These are phyloP conservation scores for Pseudobourletiella spinata DNA, from an alignment of 1,140 invertebrate genomes.

Conservation along the genomic window DNA sequence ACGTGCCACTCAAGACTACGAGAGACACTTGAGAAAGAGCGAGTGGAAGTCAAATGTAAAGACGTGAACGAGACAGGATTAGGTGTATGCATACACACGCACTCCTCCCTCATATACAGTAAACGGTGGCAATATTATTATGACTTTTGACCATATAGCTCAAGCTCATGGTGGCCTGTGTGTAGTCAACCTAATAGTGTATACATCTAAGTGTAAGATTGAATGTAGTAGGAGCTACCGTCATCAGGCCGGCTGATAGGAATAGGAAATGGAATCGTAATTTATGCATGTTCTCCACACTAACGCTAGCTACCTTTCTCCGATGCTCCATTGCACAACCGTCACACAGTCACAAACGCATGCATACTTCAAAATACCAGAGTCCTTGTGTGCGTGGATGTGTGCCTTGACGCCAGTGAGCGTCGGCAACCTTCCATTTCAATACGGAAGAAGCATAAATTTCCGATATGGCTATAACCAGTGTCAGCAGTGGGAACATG, in stretches of 20 bases:
- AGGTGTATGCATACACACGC: too few species aligned
- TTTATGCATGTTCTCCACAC: conserved; percentile 1
- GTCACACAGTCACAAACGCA: neutral
- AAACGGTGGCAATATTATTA: too few species aligned
- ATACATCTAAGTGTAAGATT: too few species aligned
- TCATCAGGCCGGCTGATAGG: too few species aligned
- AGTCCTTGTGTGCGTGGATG: too few species aligned
- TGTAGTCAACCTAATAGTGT: too few species aligned
- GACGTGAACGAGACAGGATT: neutral
- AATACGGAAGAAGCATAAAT: conserved; percentile 9
- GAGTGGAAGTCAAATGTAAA: conserved; percentile 1
- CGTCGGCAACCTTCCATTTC: neutral
- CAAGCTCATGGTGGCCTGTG: too few species aligned
- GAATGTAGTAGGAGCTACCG: too few species aligned
- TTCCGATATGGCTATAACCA: neutral
- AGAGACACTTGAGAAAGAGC: neutral
- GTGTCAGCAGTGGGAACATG: neutral
- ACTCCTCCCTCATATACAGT: too few species aligned
- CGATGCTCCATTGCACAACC: neutral
- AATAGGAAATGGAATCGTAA: neutral
- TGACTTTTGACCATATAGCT: too few species aligned
- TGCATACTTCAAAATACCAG: neutral
- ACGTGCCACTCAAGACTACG: neutral
- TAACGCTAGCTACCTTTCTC: conserved; percentile 3
- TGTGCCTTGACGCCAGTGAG: too few species aligned